Base-by-base conservation (phyloP, 2,113 vertebrate species). In the Catagonus wagneri region DNA sequence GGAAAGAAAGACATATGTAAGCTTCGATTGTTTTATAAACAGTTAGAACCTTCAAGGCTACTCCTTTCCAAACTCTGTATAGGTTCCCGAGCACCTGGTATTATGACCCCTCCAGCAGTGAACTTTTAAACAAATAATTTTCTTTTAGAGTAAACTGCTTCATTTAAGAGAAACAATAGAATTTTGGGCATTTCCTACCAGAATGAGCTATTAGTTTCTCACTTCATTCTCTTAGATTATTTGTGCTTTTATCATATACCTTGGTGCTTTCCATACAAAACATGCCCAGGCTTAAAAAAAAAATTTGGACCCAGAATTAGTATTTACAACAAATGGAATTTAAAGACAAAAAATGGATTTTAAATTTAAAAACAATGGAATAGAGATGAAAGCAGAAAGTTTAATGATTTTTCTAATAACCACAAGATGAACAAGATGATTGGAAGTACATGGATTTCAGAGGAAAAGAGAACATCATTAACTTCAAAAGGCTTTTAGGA, bases 11-110 rank as follows among this genome's bases (percentile, higher is more conserved):
- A 19, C 34, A 63, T 8, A 22, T 34, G 0, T 23, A 50, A 23
- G 50, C 60, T 81, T 89, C 39, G 72, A 20, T 75, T 78, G 58
- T 84, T 71, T 97, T 95, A 96, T 20, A 90, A 92, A 90, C 14
- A 76, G 11, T 60, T 79, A 29, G n/a, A 83, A 39, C 72, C 76
- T 84, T 90, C 3, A 95, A 90, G 9, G 68, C 29, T 13, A 89
- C 32, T 74, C 17, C 93, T 76, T 85, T 29, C 10, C 60, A 6
- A 44, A 92, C n/a, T 71, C 88, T 36, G 7, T 20, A 39, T 58
- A 4, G 29, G 23, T 88, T 90, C 78, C 19, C 20, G 81, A 86
- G 66, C 32, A 96, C 25, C 44, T 94, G 32, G 81, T 78, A 93
- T 6, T 84, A 14, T 93, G 75, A 36, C 2, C 39, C 54, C 89